Base-by-base conservation (phyloP, 2,888 invertebrate genomes). In the Tuberolachnus salignus region DNA sequence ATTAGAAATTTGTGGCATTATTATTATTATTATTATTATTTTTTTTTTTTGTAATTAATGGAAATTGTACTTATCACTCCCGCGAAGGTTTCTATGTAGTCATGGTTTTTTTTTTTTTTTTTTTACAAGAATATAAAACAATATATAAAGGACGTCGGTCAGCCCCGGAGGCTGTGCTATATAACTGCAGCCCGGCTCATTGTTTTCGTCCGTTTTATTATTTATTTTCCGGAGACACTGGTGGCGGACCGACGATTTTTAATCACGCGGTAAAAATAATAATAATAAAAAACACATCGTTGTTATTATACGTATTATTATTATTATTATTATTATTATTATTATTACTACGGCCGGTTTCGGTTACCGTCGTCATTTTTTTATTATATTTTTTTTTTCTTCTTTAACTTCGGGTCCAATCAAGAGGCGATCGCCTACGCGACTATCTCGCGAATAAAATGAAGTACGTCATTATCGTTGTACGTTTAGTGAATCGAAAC, bases 351-450 rank as follows among this genome's bases (percentile, higher is more conserved):
- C n/a, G n/a, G n/a, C n/a, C n/a, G n/a, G 34, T 34, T 34, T 34
- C 6, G 34, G 34, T 34, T 34, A 34, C 34, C 3, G 34, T 34
- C 34, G 34, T 34, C 34, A 6, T 34, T 34, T 34, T 34, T 34
- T n/a, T n/a, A n/a, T n/a, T n/a, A n/a, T n/a, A n/a, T n/a, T n/a
- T n/a, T n/a, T n/a, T n/a, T n/a, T n/a, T n/a, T n/a, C n/a, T n/a
- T n/a, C n/a, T n/a, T n/a, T 26, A 57, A 75, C 66, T 55, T 44
- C 19, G 49, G 26, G 57, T 57, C 26, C 75, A 75, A 75, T 75
- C 57, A 75, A 75, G 42, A 51, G 46, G 34, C 34, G 6, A 34
- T 44, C 74, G 74, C 74, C 74, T 44, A 74, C 74, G 64, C 64
- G 57, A 51, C 53, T 14, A 34, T 44, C 64, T 74, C 74, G 74